Percentiles rank a stretch among this genome's conserved stretches.
Evolutionary conservation across 2,797 vertebrate genomes (phyloP).

Genomic region (Vireo griseus): DNA sequence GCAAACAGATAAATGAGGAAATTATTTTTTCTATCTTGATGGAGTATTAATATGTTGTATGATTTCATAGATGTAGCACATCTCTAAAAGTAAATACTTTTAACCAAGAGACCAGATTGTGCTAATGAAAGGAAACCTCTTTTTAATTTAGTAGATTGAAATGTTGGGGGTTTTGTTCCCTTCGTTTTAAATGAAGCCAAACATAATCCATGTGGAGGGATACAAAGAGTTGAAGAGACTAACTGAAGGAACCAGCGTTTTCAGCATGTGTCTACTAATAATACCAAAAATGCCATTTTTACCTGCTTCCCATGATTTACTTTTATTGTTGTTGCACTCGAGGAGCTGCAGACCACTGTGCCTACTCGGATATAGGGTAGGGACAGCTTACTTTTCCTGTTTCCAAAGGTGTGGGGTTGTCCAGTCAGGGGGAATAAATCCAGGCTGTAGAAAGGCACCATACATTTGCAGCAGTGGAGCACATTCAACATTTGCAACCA

Average conservation of each 20-base stretch:
- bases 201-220: neutral
- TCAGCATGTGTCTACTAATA: neutral
- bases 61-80: neutral
- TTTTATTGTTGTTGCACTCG: neutral
- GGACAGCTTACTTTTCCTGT: fast-evolving
- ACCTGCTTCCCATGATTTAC: neutral
- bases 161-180: neutral
- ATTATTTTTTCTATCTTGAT: neutral
- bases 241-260: neutral
- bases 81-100: neutral
- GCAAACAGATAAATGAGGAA: neutral
- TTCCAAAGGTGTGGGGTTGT: neutral
- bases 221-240: neutral
- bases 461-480: neutral
- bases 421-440: neutral
- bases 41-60: neutral
- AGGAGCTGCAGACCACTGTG: neutral
- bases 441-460: neutral
- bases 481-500: neutral
- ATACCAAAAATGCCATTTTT: neutral
- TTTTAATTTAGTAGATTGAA: neutral
- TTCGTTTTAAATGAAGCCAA: neutral
- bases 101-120: neutral
- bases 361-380: neutral
- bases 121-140: neutral